Evolutionary conservation across 2,797 vertebrate species (phyloP), one percentile per base, ranked within the genome.

Genomic region (Dallia pectoralis): DNA sequence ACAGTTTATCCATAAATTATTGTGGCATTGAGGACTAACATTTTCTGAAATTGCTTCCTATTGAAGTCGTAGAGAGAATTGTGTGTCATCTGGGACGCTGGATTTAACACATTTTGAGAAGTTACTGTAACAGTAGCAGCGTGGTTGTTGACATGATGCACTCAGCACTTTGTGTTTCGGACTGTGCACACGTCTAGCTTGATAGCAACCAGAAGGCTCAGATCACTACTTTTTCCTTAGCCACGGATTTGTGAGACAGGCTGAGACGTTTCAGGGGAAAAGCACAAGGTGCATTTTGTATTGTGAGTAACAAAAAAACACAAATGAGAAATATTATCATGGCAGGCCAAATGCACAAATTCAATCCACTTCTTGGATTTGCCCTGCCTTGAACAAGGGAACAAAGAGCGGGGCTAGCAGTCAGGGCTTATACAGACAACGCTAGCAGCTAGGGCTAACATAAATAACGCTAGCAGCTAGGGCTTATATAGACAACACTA

Each of bases 191-290:
- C 75, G 80, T 64, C 81, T 73, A 74, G 81, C 76, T 73, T 22
- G 74, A 71, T 74, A 66, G 48, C 71, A 67, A 66, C 70, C 66
- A 51, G 56, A 80, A 67, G 72, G 73, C 72, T 70, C 68, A 78
- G 65, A 80, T 85, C 29, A 77, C 75, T 74, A 76, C 81, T 82
- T 53, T 9, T 61, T 59, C 36, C 67, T n/a, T 80, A 82, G 80
- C 19, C 79, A 77, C 78, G 74, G 82, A 81, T 78, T 32, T 51
- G 7, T 78, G 44, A 75, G 30, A 74, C 27, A 22, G 36, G 65
- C 8, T 27, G 40, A 77, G 76, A 71, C 64, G 25, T 68, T 74
- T 70, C 71, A 1, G 51, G 51, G 0, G 22, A 59, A n/a, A 74
- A 79, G 70, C 71, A 67, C 82, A 79, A 59, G 76, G 7, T 70